Conservation (phyloP, 2,888 invertebrate genomes). For the Plagodis dolabraria region DNA sequence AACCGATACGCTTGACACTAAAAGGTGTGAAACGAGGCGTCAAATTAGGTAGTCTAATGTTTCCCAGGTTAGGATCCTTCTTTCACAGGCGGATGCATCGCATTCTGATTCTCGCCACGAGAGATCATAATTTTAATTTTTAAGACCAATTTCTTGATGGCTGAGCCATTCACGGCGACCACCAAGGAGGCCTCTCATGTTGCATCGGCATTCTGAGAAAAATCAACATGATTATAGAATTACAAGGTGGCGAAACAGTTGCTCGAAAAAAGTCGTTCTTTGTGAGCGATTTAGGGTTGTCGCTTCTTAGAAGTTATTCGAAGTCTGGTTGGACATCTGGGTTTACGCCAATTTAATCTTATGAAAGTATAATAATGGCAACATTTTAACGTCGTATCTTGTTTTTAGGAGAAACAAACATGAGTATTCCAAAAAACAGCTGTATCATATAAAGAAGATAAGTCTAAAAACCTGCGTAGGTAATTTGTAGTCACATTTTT, state of each 20-base stretch:
- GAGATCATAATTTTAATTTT: constrained; percentile 38
- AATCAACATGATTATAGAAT: constrained; percentile 66
- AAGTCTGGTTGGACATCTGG: no score
- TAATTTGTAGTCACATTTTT: constrained; percentile 42
- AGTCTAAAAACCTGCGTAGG: constrained; percentile 29
- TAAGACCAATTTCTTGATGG: constrained; percentile 42
- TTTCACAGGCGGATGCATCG: constrained; percentile 23
- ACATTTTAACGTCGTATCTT: no score
- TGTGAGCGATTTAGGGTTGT: constrained; percentile 12
- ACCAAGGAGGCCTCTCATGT: constrained; percentile 70
- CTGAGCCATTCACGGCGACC: constrained; percentile 59
- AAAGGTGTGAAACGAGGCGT: neutral
- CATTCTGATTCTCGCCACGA: constrained; percentile 18
- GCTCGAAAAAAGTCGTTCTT: constrained; percentile 27
- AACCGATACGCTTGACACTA: no score
- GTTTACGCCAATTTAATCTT: no score
- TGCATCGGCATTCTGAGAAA: constrained; percentile 72
- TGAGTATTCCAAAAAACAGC: constrained; percentile 28
- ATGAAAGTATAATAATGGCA: no score
- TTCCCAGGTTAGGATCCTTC: constrained; percentile 14
- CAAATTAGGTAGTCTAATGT: constrained; percentile 1
- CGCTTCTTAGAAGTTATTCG: constrained; percentile 12
- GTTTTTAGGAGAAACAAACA: no score
- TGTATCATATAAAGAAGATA: constrained; percentile 16
- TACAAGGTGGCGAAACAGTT: constrained; percentile 64